Conservation (phyloP, 2,888 invertebrate species). For the Drosophila hamatofila region DNA sequence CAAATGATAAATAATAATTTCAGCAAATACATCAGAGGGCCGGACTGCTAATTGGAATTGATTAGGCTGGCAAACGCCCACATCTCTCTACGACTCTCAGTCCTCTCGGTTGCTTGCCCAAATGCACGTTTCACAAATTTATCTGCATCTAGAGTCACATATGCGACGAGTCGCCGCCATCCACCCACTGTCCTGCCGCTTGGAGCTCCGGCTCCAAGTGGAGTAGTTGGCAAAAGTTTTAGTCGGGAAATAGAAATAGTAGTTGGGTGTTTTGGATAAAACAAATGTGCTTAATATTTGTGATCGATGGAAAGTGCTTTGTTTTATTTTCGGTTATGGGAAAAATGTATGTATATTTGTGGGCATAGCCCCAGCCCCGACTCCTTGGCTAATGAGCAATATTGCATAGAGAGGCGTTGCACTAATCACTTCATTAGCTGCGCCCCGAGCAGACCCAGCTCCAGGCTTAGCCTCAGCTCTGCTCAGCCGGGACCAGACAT, state of each 20-base stretch:
- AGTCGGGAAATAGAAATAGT: constrained; percentile 42
- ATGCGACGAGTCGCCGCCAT: constrained; percentile 63
- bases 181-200: neutral
- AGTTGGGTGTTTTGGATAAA: constrained; percentile 56
- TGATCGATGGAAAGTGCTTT: constrained; percentile 82
- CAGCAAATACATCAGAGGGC: constrained; percentile 84
- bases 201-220: constrained; percentile 12
- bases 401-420: constrained; percentile 77
- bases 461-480: neutral
- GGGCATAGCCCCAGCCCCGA: neutral
- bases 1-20: constrained; percentile 85
- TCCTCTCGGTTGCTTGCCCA: constrained; percentile 22
- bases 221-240: constrained; percentile 55
- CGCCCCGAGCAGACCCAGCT: constrained; percentile 13
- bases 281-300: constrained; percentile 83
- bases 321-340: constrained; percentile 63
- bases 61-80: constrained; percentile 76
- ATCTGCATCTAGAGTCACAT: constrained; percentile 82
- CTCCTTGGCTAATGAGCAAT: constrained; percentile 58
- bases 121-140: constrained; percentile 82
- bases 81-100: constrained; percentile 3
- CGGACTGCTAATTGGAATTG: constrained; percentile 85
- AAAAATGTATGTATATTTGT: constrained; percentile 4
- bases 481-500: constrained; percentile 49
- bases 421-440: constrained; percentile 81